A percentile compares a stretch with the other conserved stretches of the same genome.
Evolutionary conservation across 2,888 invertebrate species (phyloP).

Genomic region (Leucophenga maculata): DNA sequence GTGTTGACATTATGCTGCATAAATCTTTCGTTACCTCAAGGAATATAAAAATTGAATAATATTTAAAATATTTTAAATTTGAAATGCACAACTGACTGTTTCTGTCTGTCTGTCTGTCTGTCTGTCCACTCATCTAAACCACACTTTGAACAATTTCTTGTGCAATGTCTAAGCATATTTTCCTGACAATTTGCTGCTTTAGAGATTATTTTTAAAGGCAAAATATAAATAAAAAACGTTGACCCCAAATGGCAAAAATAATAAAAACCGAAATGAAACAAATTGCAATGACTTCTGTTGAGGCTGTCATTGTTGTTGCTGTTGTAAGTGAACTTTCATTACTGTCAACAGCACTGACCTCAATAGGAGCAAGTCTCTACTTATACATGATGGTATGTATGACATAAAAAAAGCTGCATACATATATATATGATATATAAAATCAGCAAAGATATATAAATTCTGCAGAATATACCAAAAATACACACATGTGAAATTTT

Average conservation of each 20-base stretch:
- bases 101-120: not conserved
- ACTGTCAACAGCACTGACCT: slow-evolving; percentile 20
- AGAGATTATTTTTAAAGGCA: not conserved
- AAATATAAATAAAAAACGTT: not conserved
- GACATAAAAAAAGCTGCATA: not conserved
- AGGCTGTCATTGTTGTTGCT: not conserved
- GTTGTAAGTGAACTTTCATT: slow-evolving; percentile 18
- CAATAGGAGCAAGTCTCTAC: slow-evolving; percentile 6
- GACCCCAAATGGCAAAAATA: slow-evolving; percentile 4
- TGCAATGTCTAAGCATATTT: not conserved
- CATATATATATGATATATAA: not conserved
- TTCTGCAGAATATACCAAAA: not conserved
- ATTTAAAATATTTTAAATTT: too few species aligned
- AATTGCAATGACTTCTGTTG: slow-evolving; percentile 21
- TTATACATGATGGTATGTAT: not conserved
- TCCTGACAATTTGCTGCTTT: not conserved
- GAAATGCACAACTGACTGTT: too few species aligned
- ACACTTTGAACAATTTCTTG: not conserved
- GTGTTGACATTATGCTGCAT: too few species aligned
- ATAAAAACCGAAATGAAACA: slow-evolving; percentile 1
- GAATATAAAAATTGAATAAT: too few species aligned
- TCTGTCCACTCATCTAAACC: not conserved
- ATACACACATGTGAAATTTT: slow-evolving; percentile 1
- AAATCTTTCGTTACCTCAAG: too few species aligned
- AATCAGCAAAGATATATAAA: too few species aligned